Evolutionary conservation across 1,140 invertebrate species (phyloP).

Genomic region (Adelges cooleyi): DNA sequence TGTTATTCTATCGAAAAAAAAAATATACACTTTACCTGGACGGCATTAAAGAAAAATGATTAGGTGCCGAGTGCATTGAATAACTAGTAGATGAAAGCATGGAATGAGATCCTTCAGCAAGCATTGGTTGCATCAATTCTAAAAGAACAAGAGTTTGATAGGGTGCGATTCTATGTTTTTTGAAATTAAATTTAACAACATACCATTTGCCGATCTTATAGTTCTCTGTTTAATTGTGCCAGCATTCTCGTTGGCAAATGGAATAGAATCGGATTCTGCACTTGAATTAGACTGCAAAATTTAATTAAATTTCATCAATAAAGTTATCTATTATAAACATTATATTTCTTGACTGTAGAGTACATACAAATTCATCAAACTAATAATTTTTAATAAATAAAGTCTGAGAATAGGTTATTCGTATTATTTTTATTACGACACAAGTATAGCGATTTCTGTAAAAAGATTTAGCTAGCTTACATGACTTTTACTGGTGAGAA

Average conservation of each 20-base stretch:
- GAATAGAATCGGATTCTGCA: conserved; percentile 90
- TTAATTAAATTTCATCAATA: background rate
- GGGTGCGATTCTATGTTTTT: background rate
- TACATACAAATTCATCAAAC: too few relatives aligned
- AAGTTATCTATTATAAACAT: background rate
- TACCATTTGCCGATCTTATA: conserved; percentile 37
- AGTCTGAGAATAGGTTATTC: too few relatives aligned
- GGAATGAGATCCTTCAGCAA: conserved; percentile 20
- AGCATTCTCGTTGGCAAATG: conserved; percentile 97
- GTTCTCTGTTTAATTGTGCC: conserved; percentile 86
- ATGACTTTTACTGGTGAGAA: too few relatives aligned
- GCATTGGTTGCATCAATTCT: conserved; percentile 19
- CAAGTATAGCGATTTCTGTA: too few relatives aligned
- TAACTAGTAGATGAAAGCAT: conserved; percentile 1
- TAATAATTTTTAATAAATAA: background rate
- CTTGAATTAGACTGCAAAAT: conserved; percentile 72
- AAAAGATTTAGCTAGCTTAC: too few relatives aligned
- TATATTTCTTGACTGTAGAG: background rate
- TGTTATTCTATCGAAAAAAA: too few relatives aligned
- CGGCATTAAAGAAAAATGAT: conserved; percentile 7
- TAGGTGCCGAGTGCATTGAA: conserved; percentile 4
- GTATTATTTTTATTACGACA: too few relatives aligned
- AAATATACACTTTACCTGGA: background rate
- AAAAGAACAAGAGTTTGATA: too few relatives aligned
- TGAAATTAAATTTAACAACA: background rate